Base-by-base conservation (phyloP, 2,888 invertebrate genomes). In the Pterobdella sp. region DNA sequence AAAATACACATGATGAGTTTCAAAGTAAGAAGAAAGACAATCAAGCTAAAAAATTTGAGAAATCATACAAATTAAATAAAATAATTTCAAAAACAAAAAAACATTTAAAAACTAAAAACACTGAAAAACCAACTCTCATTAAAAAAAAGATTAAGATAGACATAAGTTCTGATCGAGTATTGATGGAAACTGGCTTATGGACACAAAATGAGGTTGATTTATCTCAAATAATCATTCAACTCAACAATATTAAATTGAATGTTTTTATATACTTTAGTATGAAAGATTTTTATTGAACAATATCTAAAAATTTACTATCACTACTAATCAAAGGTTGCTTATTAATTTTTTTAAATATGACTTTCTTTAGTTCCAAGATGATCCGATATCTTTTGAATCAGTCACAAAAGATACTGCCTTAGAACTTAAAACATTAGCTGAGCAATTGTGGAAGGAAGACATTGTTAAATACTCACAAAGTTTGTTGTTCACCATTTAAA, bases 321-420 rank as follows among this genome's bases (percentile, higher is more conserved):
- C n/a, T n/a, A n/a, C n/a, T n/a, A n/a, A n/a, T n/a, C n/a, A n/a
- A n/a, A n/a, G n/a, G n/a, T n/a, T n/a, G n/a, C n/a, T n/a, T n/a
- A n/a, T n/a, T n/a, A n/a, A n/a, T n/a, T n/a, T n/a, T n/a, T n/a
- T n/a, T n/a, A n/a, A n/a, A n/a, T n/a, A n/a, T n/a, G n/a, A n/a
- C n/a, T n/a, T n/a, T n/a, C n/a, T n/a, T n/a, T 29, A 69, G 69
- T 69, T 69, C 31, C 31, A 49, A 10, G 49, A 42, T 32, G 69
- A 69, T 32, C 69, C 69, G 49, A 69, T 29, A 29, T 26, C 26
- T 22, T 69, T 18, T 52, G 52, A 69, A 32, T 29, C 49, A 0
- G 52, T 69, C 32, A 10, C 49, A 3, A 69, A 49, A 22, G 52
- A 49, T 3, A 49, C 29, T 52, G 69, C 26, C 2, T 1, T 52